These are phyloP conservation scores for Sebastes jordani DNA, from an alignment of 2,797 vertebrate species.

Conservation along the genomic window DNA sequence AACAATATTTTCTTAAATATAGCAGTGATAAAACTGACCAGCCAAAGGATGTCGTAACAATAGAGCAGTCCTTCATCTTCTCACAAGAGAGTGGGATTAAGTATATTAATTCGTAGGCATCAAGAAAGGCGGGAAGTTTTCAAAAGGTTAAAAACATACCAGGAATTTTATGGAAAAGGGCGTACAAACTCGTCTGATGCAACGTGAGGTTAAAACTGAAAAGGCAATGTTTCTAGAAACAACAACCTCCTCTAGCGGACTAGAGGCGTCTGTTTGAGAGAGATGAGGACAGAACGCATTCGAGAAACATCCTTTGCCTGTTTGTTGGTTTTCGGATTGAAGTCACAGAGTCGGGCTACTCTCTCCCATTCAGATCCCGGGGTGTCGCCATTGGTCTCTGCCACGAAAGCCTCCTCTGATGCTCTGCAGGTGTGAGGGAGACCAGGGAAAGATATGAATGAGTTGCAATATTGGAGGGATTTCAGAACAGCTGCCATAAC, in stretches of 20 bases:
- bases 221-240: conserved; percentile 60
- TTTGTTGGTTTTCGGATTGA: conserved; percentile 98
- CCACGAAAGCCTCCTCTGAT: conserved; percentile 94
- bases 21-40: conserved; percentile 42
- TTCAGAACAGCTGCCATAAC: background rate
- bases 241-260: conserved; percentile 70
- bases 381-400: conserved; percentile 89
- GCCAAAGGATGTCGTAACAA: conserved; percentile 48
- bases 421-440: conserved; percentile 78
- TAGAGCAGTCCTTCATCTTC: conserved; percentile 47
- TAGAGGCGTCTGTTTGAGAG: conserved; percentile 93
- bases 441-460: background rate
- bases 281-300: conserved; percentile 97
- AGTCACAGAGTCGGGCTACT: conserved; percentile 97
- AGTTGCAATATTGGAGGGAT: background rate
- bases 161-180: conserved; percentile 46
- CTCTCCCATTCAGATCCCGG: conserved; percentile 95
- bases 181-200: conserved; percentile 51
- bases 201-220: conserved; percentile 60
- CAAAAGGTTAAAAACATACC: conserved; percentile 55
- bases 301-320: conserved; percentile 97
- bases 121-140: conserved; percentile 43
- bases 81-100: conserved; percentile 39
- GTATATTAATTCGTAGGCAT: conserved; percentile 48
- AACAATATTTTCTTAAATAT: conserved; percentile 68